Evolutionary conservation across 1,140 invertebrate species (phyloP), one percentile per base, ranked within the genome.

Genomic region (Procambarus virginalis): DNA sequence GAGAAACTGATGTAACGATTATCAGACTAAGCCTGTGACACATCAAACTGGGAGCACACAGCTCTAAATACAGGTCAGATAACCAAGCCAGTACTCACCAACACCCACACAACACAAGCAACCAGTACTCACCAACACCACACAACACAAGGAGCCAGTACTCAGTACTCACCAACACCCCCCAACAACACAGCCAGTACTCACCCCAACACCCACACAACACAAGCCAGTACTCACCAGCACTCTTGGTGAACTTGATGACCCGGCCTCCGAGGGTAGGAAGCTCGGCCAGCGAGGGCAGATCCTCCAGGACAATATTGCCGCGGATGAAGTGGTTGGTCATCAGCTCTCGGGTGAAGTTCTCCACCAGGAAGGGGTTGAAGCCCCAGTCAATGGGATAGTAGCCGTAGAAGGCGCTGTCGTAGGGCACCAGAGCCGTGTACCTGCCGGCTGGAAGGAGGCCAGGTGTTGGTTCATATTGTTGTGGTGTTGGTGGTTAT

Each of bases 331-430:
- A 95, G 92, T 96, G 95, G 93, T 96, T 96, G 60, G 95, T 94
- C 83, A 96, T 94, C 76, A 96, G 94, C 86, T 94, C 94, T 92
- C 95, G 95, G 10, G 95, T 95, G 92, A 96, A 96, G 92, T 96
- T 95, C 14, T 95, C 95, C 58, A 96, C 95, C 91, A 95, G 95
- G 93, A 96, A 96, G 5, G 95, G 95, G 93, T 96, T 96, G 93
- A 96, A 96, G 60, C 95, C 95, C 95, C 95, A 96, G 93, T 96
- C 95, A 89, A 96, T 96, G 68, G 95, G 95, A 93, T 96, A 95
- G 95, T 95, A 96, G 86, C 95, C 93, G 92, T 96, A 95, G 93
- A 96, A 96, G 80, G 95, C 95, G 92, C 95, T 94, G 93, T 96
- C 95, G 20, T 95, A 95, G 8, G 95, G 95, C 89, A 96, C 94